Evolutionary conservation across 2,797 vertebrate genomes (phyloP).

Genomic region (Pogonophryne albipinna): DNA sequence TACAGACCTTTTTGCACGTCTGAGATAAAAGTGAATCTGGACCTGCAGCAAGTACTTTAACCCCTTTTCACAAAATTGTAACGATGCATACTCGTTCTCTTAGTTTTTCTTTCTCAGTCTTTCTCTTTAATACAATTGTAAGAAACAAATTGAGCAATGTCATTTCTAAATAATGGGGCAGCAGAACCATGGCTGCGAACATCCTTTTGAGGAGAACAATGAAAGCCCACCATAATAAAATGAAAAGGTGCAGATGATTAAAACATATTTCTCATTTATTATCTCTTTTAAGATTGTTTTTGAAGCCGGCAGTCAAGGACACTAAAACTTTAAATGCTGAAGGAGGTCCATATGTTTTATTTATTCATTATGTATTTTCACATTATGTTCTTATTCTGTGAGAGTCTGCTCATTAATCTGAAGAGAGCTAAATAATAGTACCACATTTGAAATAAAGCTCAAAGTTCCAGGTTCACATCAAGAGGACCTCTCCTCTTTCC

Average conservation of each 20-base stretch:
- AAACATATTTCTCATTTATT: background rate
- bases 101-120: background rate
- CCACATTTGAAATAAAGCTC: background rate
- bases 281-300: background rate
- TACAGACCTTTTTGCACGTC: conserved; percentile 4
- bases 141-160: background rate
- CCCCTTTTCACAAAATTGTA: background rate
- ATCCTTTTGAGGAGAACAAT: background rate
- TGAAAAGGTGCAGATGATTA: background rate
- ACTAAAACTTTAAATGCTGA: too few relatives aligned
- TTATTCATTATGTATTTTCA: too few relatives aligned
- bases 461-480: conserved; percentile 11
- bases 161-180: conserved; percentile 1
- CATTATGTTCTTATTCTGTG: background rate
- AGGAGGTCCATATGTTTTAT: too few relatives aligned
- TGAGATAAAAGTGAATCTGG: conserved; percentile 18
- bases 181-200: background rate
- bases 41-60: background rate
- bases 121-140: background rate
- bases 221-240: too few relatives aligned
- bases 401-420: background rate
- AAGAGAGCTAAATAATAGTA: conserved; percentile 2
- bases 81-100: background rate
- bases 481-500: conserved; percentile 7
- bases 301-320: too few relatives aligned